phyloP scores from a whole-genome alignment of 1,140 invertebrate species.

The Stegodyphus mimosarum region DNA sequence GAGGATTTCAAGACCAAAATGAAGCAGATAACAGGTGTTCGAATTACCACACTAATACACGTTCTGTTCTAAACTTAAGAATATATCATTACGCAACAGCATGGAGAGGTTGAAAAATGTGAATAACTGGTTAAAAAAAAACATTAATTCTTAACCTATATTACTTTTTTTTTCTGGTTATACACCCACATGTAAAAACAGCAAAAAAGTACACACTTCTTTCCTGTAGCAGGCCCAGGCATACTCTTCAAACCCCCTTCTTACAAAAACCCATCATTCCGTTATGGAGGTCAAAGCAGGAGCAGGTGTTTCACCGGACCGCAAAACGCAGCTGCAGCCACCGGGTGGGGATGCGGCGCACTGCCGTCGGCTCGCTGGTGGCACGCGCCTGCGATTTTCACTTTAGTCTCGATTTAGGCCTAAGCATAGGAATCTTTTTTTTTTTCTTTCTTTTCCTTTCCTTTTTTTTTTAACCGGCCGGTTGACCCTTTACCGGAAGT shows the following conservation, averaged over 20 bases:
- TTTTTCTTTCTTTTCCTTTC: too few species aligned
- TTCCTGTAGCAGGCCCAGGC: background rate
- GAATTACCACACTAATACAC: too few species aligned
- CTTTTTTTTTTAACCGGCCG: background rate
- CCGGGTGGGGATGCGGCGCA: background rate
- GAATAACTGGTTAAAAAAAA: too few species aligned
- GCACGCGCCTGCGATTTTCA: conserved; percentile 25
- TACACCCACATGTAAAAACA: background rate
- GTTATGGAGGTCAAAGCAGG: conserved; percentile 40
- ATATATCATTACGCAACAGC: too few species aligned
- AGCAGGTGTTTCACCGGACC: conserved; percentile 6
- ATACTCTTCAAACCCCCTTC: too few species aligned
- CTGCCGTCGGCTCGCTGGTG: background rate
- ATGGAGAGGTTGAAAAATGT: too few species aligned
- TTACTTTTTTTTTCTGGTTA: background rate
- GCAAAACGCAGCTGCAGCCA: conserved; percentile 19
- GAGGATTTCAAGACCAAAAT: too few species aligned
- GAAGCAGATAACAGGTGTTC: too few species aligned
- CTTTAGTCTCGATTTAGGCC: conserved; percentile 4
- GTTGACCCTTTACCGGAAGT: conserved; percentile 48
- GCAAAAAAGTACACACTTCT: background rate
- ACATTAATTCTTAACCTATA: background rate
- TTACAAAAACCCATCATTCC: conserved; percentile 11
- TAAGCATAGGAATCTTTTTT: background rate
- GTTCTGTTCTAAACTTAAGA: too few species aligned